Base-by-base conservation (phyloP, 35 echinoderm and acorn worm genomes). In the Amphiura filiformis region DNA sequence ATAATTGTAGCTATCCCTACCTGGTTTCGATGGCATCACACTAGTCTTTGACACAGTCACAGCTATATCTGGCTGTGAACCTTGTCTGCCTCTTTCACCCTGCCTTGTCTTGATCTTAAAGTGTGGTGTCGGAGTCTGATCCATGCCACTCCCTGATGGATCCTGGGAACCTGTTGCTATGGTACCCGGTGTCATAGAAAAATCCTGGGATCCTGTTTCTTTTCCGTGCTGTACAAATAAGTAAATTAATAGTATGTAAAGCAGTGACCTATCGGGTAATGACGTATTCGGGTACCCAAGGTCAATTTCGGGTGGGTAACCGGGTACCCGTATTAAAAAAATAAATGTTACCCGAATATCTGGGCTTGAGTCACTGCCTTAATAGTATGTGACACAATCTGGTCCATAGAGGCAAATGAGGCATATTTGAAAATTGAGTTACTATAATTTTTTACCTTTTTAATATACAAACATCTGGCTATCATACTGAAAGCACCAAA, bases 41-140 rank as follows among this genome's bases (percentile, higher is more conserved):
- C 61, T 70, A 30, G 61, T 23, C 61, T 70, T 30, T 15, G 17
- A 7, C 61, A 70, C 11, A 15, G 3, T 23, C 7, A 23, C 15
- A 70, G 26, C 1, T 30, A 70, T 23, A n/a, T 70, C 9, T 26
- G 61, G 61, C 26, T 70, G 61, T 70, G 77, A 35, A 31, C 44
- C 35, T 36, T 56, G 2, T 77, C 15, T 1, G 35, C 78, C 61
- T 70, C 61, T 70, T 13, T 80, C 77, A 9, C 39, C 37, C 23
- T 37, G 36, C 37, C 78, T 36, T 1, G 87, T 88, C 49, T 88
- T 88, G 47, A 88, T 88, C 41, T 80, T 88, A 75, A 88, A 81
- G n/a, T 77, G 87, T 23, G 87, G 78, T 17, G 76, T 76, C 36
- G 38, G 56, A 7, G 32, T 57, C 31, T 75, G 85, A 37, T 47